These are phyloP conservation scores for Gobio gobio DNA, from an alignment of 2,113 vertebrate genomes.

Conservation along the genomic window DNA sequence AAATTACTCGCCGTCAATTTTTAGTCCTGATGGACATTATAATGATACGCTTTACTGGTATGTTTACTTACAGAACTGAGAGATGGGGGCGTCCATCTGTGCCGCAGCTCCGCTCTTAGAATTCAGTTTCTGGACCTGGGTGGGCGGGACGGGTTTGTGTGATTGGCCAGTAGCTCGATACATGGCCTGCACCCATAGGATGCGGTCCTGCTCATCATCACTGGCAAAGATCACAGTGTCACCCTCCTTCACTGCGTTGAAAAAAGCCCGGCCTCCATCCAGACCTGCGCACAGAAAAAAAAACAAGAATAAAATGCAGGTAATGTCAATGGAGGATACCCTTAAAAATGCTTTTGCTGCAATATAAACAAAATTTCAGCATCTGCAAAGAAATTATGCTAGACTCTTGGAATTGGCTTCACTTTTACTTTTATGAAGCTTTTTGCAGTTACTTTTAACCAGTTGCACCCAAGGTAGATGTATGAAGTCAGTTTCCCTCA, in stretches of 20 bases:
- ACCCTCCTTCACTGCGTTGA: constrained; percentile 98
- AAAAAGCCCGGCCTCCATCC: constrained; percentile 97
- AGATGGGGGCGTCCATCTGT: constrained; percentile 98
- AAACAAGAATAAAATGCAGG: neutral
- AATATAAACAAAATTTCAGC: neutral
- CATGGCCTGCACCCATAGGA: constrained; percentile 99
- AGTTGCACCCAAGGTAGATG: too few relatives aligned
- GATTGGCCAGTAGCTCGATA: constrained; percentile 98
- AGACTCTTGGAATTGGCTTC: too few relatives aligned
- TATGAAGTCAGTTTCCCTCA: too few relatives aligned
- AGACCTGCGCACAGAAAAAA: constrained; percentile 77
- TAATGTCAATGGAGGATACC: neutral
- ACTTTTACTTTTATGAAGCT: too few relatives aligned
- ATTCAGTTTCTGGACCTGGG: constrained; percentile 99
- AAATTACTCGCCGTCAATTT: neutral
- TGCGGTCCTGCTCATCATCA: constrained; percentile 97
- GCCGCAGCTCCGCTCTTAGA: constrained; percentile 96
- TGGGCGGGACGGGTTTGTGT: constrained; percentile 98
- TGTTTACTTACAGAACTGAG: constrained; percentile 99
- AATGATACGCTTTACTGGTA: constrained; percentile 51
- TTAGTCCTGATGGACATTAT: constrained; percentile 31
- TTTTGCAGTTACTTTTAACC: too few relatives aligned
- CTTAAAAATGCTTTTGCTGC: neutral
- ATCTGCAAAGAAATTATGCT: too few relatives aligned
- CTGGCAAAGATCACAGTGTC: constrained; percentile 99